Percentiles rank a stretch among this genome's conserved stretches.
Conservation (phyloP, 2,888 invertebrate genomes). For the Drosophila tanythrix region DNA sequence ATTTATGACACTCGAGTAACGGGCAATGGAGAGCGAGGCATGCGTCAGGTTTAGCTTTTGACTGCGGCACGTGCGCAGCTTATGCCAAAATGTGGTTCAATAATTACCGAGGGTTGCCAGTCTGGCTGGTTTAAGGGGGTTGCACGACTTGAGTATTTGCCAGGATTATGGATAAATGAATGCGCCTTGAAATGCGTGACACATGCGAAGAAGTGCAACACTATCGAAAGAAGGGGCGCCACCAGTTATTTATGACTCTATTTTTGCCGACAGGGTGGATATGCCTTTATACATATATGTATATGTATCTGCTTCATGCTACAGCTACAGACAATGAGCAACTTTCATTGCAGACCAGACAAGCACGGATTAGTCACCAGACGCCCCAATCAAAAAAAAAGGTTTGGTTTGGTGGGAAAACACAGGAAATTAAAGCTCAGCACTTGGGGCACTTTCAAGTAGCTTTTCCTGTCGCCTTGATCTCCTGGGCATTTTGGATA, state of each 20-base stretch:
- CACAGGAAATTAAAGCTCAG: conserved; percentile 36
- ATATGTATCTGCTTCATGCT: neutral
- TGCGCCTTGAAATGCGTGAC: conserved; percentile 41
- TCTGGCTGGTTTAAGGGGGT: conserved; percentile 20
- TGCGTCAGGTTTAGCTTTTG: conserved; percentile 40
- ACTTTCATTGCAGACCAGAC: conserved; percentile 15
- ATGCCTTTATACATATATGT: conserved; percentile 2
- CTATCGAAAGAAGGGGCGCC: conserved; percentile 23
- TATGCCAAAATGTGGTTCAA: conserved; percentile 28
- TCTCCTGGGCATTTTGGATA: neutral
- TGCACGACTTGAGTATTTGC: conserved; percentile 29
- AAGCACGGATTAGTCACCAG: conserved; percentile 51
- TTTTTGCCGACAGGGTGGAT: conserved; percentile 42
- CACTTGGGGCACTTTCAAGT: conserved; percentile 11
- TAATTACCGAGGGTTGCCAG: conserved; percentile 38
- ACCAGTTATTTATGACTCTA: conserved; percentile 68
- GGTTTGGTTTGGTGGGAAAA: neutral
- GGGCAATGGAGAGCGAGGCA: neutral
- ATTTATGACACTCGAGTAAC: conserved; percentile 13
- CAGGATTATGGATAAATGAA: conserved; percentile 49
- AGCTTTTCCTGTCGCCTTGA: conserved; percentile 3
- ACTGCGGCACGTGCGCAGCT: conserved; percentile 46
- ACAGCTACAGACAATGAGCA: conserved; percentile 19
- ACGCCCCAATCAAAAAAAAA: neutral
- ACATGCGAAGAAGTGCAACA: conserved; percentile 43